Evolutionary conservation across 2,888 invertebrate species (phyloP), one percentile per base, ranked within the genome.

Genomic region (Drosophila koepferae): DNA sequence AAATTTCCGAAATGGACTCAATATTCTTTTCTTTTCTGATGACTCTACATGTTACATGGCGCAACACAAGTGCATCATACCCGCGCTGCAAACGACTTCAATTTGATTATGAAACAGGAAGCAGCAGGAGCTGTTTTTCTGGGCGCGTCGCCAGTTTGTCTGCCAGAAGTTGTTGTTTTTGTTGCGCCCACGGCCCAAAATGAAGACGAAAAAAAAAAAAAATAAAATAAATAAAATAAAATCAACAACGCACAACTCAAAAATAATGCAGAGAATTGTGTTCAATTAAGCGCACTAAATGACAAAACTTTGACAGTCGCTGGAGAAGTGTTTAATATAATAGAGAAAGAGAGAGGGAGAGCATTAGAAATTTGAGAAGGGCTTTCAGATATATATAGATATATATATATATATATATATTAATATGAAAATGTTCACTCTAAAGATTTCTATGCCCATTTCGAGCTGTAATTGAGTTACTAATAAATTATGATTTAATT

Each of bases 61-160:
- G 41, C 20, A 2, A 14, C 46, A 5, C 46, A 23, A 23, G 46
- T 36, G 8, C 55, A 56, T 18, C 14, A 63, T 34, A 20, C 36
- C 63, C 58, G 48, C 20, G 18, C 20, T 28, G 18, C 8, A 0
- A 18, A 10, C 4, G 40, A 20, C 12, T 53, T 20, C 28, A 20
- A 31, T 20, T 53, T 16, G 20, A 12, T 61, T 53, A 20, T 54
- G 54, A 20, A 16, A 20, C 63, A 59, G 63, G 59, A 49, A 59
- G 20, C 53, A 38, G 43, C 43, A 61, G 61, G 51, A 51, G 61
- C 44, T 53, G 44, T 40, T 36, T 48, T 51, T 63, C 31, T 51
- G 65, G 65, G 61, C 49, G 43, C 36, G 65, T 44, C 65, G 69
- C 69, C 69, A 28, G 41, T 34, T 69, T 65, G 69, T 69, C 65